Conservation (phyloP, 1,140 invertebrate genomes). For the Sinella curviseta region DNA sequence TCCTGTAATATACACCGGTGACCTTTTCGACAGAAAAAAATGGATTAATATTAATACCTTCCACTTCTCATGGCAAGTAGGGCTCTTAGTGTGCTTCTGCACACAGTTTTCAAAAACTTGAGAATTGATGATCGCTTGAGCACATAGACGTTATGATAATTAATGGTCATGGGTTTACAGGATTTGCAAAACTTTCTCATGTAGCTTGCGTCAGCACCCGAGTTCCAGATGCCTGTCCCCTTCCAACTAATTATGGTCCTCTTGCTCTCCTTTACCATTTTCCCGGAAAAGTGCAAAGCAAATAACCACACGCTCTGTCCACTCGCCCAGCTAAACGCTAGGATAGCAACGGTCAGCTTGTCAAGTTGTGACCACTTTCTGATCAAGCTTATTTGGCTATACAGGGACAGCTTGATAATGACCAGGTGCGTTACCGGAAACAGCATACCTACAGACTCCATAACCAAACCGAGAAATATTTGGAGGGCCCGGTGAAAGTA, state of each 20-base stretch:
- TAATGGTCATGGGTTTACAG: not conserved
- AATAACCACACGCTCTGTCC: not conserved
- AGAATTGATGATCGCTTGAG: not conserved
- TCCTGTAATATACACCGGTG: too few relatives aligned
- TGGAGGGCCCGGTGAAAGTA: not conserved
- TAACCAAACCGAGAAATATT: not conserved
- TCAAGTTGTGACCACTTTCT: not conserved
- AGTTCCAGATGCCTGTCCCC: not conserved
- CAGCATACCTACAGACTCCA: not conserved
- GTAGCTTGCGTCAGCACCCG: not conserved
- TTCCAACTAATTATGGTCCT: not conserved
- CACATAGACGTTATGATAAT: not conserved
- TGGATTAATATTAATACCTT: too few relatives aligned
- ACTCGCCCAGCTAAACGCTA: not conserved
- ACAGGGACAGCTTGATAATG: not conserved
- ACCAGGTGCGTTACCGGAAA: not conserved
- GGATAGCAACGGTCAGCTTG: not conserved
- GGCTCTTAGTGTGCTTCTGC: not conserved
- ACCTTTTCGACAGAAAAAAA: too few relatives aligned
- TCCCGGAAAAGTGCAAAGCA: not conserved
- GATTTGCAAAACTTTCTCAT: not conserved
- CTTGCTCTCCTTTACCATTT: not conserved
- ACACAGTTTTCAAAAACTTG: not conserved
- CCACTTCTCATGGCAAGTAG: not conserved
- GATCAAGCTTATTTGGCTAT: not conserved